These are phyloP conservation scores for Acronicta psi DNA, from an alignment of 2,888 invertebrate species.

Conservation along the genomic window DNA sequence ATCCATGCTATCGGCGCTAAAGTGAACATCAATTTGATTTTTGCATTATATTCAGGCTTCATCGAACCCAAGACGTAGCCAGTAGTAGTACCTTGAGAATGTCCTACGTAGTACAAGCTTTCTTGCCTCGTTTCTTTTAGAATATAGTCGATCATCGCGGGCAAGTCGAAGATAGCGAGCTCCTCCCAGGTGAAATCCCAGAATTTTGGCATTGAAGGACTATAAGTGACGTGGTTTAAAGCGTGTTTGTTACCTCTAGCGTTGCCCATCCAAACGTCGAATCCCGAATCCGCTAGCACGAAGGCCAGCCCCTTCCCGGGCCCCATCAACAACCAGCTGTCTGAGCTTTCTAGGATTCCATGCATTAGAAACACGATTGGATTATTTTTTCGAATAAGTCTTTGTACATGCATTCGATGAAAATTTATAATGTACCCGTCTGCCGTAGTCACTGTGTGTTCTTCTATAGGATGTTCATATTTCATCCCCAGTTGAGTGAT, in stretches of 20 bases:
- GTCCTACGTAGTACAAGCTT: conserved; percentile 91
- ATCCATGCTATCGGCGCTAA: conserved; percentile 90
- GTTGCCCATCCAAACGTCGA: conserved; percentile 95
- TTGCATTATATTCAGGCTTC: conserved; percentile 87
- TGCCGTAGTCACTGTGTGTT: conserved; percentile 70
- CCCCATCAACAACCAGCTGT: conserved; percentile 84
- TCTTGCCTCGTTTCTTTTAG: conserved; percentile 80
- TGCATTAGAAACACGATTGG: conserved; percentile 92
- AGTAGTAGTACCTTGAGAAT: conserved; percentile 91
- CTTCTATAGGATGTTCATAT: conserved; percentile 70
- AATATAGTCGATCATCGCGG: conserved; percentile 92
- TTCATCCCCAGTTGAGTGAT: conserved; percentile 66
- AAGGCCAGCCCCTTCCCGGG: conserved; percentile 90
- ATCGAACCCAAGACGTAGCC: conserved; percentile 89
- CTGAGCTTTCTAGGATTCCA: conserved; percentile 90
- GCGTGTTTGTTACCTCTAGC: conserved; percentile 92
- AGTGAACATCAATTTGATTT: conserved; percentile 87
- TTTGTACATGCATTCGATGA: conserved; percentile 67
- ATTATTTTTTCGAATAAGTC: conserved; percentile 49
- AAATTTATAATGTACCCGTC: conserved; percentile 76
- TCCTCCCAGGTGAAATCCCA: conserved; percentile 92
- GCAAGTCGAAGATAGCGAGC: conserved; percentile 92
- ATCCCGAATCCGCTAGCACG: conserved; percentile 90
- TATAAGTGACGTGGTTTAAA: conserved; percentile 64
- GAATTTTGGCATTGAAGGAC: conserved; percentile 58